Base-by-base conservation (phyloP, 2,113 vertebrate genomes). In the Tupaia tana region DNA sequence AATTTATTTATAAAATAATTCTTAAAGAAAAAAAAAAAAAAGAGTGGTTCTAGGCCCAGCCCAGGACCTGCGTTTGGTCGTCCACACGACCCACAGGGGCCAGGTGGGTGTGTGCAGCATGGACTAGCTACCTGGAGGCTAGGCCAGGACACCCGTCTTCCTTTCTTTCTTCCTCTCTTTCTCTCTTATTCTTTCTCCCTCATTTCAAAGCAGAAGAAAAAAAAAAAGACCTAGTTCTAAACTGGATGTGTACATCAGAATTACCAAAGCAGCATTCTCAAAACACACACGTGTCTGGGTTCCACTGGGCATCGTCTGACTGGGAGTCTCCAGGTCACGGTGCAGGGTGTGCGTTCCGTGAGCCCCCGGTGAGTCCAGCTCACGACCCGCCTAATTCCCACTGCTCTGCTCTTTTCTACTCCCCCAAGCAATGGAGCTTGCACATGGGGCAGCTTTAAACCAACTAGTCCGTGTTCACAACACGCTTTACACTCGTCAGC, bases 371-470 rank as follows among this genome's bases (percentile, higher is more conserved):
- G 54, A 95, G 43, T 89, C 75, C 93, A 52, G 74, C 71, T 89
- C 34, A 67, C 63, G 34, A 43, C 13, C 15, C 74, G 82, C 31
- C 90, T 80, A 79, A 94, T 92, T 75, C 52, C 4, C 15, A 83
- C 22, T 90, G 52, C 31, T 64, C 10, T 25, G 15, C 69, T 83
- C 27, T 54, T 59, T 81, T 89, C 88, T 66, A 69, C 79, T 59
- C 61, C 52, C 43, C 67, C 27, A 86, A 27, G 16, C 87, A 74
- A 73, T 75, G 18, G 19, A 9, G 83, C 59, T 31, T 90, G 59
- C 71, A 84, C 19, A 63, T 43, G 4, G 71, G 80, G 4, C 19
- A 93, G 80, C 77, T 81, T 95, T 66, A 94, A 97, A 86, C 59
- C 54, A 81, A 70, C 63, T 3, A 80, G 7, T 6, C 25, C 31